Evolutionary conservation across 1,140 invertebrate species (phyloP).

Genomic region (Rhopalosiphum padi): DNA sequence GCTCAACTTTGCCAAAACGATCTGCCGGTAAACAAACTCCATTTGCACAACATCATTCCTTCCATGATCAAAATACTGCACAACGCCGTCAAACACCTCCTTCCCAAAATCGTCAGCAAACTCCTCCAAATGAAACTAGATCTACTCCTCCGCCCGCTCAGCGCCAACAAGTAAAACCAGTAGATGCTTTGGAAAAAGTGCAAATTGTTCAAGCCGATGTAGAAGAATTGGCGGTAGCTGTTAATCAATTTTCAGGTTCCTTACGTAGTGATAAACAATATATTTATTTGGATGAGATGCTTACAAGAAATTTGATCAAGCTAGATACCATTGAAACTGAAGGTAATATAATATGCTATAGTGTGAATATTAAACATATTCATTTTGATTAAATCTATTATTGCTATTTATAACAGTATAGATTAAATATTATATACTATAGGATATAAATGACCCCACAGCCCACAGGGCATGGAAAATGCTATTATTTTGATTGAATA

Average conservation of each 20-base stretch:
- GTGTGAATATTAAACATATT: neutral
- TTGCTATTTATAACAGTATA: no score
- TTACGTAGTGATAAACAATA: conserved; percentile 83
- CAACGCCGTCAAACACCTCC: conserved; percentile 60
- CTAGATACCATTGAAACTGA: conserved; percentile 91
- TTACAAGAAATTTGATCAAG: conserved; percentile 89
- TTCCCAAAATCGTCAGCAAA: conserved; percentile 62
- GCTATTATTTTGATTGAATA: no score
- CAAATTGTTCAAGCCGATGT: conserved; percentile 82
- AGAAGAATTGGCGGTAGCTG: conserved; percentile 76
- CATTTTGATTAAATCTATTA: neutral
- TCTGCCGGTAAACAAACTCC: conserved; percentile 58
- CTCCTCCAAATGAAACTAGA: conserved; percentile 59
- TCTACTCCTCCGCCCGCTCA: conserved; percentile 62
- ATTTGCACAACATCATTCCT: conserved; percentile 58
- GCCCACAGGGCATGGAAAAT: no score
- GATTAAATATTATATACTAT: no score
- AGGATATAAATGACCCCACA: no score
- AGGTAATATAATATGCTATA: conserved; percentile 69
- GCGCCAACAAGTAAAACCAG: conserved; percentile 64
- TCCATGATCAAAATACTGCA: conserved; percentile 58
- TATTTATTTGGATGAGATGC: conserved; percentile 91
- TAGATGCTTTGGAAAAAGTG: conserved; percentile 79
- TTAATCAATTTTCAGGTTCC: conserved; percentile 77
- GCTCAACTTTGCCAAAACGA: conserved; percentile 48